These are phyloP conservation scores for Coreius guichenoti DNA, from an alignment of 2,797 vertebrate species.

Conservation along the genomic window DNA sequence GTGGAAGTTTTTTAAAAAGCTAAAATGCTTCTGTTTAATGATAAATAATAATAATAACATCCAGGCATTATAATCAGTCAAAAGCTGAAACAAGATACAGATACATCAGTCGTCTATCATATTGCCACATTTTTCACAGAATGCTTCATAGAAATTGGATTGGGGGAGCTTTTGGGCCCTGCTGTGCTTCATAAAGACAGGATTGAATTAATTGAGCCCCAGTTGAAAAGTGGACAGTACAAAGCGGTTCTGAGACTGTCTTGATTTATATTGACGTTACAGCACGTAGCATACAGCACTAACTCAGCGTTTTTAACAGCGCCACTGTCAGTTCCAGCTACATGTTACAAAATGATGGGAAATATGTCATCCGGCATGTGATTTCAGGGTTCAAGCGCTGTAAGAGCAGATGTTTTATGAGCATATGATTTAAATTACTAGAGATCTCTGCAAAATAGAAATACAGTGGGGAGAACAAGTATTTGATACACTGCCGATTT, in stretches of 20 bases:
- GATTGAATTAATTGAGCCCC: slow-evolving; percentile 23
- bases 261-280: slow-evolving; percentile 59
- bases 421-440: slow-evolving; percentile 18
- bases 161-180: slow-evolving; percentile 5
- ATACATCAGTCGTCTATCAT: background rate
- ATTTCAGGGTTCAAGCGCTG: slow-evolving; percentile 25
- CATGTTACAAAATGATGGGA: slow-evolving; percentile 38
- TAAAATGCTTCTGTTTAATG: background rate
- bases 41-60: background rate
- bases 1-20: background rate
- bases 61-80: background rate
- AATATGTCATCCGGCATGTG: slow-evolving; percentile 19
- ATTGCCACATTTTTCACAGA: background rate
- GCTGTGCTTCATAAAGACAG: slow-evolving; percentile 32
- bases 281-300: slow-evolving; percentile 33
- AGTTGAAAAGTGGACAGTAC: slow-evolving; percentile 3
- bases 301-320: slow-evolving; percentile 41
- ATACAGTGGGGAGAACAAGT: too few species aligned
- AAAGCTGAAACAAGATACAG: background rate
- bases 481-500: too few species aligned
- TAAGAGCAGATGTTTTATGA: slow-evolving; percentile 23
- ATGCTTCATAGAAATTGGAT: background rate
- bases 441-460: background rate
- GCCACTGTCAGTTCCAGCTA: slow-evolving; percentile 24
- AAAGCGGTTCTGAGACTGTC: slow-evolving; percentile 55